phyloP scores from a whole-genome alignment of 2,113 vertebrate genomes.

The Phylloscopus trochilus region DNA sequence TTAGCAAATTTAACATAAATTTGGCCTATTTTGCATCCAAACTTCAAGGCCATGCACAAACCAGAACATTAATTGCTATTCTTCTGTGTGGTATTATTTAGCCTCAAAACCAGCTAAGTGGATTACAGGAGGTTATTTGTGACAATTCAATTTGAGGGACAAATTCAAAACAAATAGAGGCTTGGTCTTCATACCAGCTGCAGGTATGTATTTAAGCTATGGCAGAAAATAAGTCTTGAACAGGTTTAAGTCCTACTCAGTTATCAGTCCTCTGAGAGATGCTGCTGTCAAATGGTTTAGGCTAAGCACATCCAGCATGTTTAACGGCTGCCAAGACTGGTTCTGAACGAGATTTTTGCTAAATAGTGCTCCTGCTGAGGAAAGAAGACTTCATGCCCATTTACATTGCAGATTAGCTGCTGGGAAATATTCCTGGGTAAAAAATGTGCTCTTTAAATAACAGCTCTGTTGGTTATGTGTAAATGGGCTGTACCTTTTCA shows the following conservation, averaged over 20 bases:
- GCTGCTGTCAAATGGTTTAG: neutral
- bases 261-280: neutral
- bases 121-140: neutral
- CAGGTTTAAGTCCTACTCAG: neutral
- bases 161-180: neutral
- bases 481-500: neutral
- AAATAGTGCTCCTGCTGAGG: neutral
- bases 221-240: neutral
- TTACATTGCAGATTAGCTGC: neutral
- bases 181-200: neutral
- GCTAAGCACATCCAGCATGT: neutral
- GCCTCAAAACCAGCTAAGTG: neutral
- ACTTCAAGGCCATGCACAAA: neutral
- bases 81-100: neutral
- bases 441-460: neutral
- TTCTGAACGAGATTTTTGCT: neutral
- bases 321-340: neutral
- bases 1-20: neutral
- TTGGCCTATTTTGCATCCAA: neutral
- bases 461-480: neutral
- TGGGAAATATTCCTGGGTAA: neutral
- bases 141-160: neutral
- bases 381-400: neutral
- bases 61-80: neutral
- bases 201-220: neutral